phyloP scores from a whole-genome alignment of 2,888 invertebrate species.

The Drosophila sordidula region DNA sequence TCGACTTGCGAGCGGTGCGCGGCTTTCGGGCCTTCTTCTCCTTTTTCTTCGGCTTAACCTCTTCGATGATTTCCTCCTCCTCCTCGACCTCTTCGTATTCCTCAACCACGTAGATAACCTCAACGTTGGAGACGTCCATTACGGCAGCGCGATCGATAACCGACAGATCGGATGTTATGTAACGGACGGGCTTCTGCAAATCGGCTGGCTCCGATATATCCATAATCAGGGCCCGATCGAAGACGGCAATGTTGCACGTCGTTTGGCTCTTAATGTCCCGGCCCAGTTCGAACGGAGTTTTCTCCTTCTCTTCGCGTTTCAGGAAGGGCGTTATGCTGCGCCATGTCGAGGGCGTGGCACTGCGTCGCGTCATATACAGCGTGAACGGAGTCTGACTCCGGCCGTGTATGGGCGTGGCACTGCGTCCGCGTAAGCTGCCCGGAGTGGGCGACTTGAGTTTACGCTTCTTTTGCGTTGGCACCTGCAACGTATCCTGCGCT shows the following conservation, averaged over 20 bases:
- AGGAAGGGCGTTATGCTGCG: constrained; percentile 85
- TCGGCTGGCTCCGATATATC: constrained; percentile 84
- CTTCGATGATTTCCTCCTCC: constrained; percentile 81
- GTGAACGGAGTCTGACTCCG: constrained; percentile 84
- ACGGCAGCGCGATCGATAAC: constrained; percentile 85
- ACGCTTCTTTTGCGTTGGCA: constrained; percentile 83
- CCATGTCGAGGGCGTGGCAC: constrained; percentile 85
- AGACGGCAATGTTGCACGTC: constrained; percentile 84
- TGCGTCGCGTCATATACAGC: constrained; percentile 83
- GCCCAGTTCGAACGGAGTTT: constrained; percentile 85
- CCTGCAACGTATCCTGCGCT: constrained; percentile 82
- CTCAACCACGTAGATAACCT: constrained; percentile 85
- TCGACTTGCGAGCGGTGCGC: constrained; percentile 72
- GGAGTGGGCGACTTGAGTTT: constrained; percentile 85
- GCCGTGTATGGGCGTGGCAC: constrained; percentile 85
- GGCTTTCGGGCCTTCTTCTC: constrained; percentile 80
- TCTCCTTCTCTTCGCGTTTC: constrained; percentile 85
- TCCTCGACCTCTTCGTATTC: constrained; percentile 83
- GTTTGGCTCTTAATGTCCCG: constrained; percentile 82
- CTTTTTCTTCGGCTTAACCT: constrained; percentile 82
- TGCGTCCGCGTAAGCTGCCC: constrained; percentile 83
- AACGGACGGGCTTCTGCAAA: constrained; percentile 84
- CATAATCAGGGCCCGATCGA: constrained; percentile 85
- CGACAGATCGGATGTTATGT: constrained; percentile 85
- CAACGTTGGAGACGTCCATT: constrained; percentile 85